phyloP scores from a whole-genome alignment of 2,113 vertebrate genomes.

The Chunga burmeisteri region DNA sequence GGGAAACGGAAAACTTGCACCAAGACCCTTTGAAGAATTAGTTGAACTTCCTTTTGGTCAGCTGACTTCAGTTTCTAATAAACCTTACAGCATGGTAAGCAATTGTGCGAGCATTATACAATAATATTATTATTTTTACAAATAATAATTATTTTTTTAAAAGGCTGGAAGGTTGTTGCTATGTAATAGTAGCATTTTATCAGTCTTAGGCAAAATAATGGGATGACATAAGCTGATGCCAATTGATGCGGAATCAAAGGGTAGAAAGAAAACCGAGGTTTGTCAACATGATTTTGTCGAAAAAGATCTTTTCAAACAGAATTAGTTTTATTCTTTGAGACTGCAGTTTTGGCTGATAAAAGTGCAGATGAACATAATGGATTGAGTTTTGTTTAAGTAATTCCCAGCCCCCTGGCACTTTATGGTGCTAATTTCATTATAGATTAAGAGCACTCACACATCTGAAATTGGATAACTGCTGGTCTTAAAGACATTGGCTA shows the following conservation, averaged over 20 bases:
- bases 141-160: neutral
- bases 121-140: neutral
- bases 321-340: neutral
- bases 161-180: neutral
- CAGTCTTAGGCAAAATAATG: neutral
- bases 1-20: neutral
- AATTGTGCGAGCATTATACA: neutral
- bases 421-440: neutral
- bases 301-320: neutral
- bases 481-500: neutral
- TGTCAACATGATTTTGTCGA: neutral
- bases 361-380: neutral
- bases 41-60: neutral
- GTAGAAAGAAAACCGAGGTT: neutral
- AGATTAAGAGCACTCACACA: neutral
- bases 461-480: neutral
- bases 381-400: neutral
- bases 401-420: neutral
- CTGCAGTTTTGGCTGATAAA: neutral
- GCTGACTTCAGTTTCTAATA: neutral
- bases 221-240: neutral
- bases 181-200: neutral
- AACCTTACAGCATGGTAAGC: neutral
- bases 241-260: neutral
- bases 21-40: neutral